Conservation (phyloP, 2,888 invertebrate species). For the Drosophila mayaguana region DNA sequence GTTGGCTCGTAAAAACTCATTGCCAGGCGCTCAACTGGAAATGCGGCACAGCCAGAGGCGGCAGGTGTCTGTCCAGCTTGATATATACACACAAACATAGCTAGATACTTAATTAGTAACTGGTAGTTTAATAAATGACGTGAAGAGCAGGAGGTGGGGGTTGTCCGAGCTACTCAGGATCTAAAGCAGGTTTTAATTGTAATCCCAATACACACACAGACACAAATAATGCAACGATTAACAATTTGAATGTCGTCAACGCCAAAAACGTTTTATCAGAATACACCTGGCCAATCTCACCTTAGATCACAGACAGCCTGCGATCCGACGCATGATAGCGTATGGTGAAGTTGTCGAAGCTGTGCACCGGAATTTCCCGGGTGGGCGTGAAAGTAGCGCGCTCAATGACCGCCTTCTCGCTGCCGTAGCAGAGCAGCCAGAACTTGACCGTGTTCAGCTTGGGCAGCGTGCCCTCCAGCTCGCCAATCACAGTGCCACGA, state of each 20-base stretch:
- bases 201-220: background rate
- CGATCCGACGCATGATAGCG: constrained; percentile 47
- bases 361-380: constrained; percentile 86
- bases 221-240: constrained; percentile 6
- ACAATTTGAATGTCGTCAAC: constrained; percentile 37
- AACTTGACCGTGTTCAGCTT: constrained; percentile 86
- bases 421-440: constrained; percentile 88
- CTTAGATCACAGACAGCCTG: background rate
- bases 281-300: background rate
- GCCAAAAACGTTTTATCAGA: constrained; percentile 2
- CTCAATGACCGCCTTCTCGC: constrained; percentile 90
- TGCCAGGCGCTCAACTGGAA: constrained; percentile 78
- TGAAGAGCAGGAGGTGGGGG: background rate
- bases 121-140: constrained; percentile 64
- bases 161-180: constrained; percentile 1
- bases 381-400: constrained; percentile 90
- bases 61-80: constrained; percentile 64
- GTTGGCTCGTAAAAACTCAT: constrained; percentile 55
- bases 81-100: constrained; percentile 13
- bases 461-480: constrained; percentile 86
- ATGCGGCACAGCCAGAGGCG: constrained; percentile 67
- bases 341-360: constrained; percentile 86
- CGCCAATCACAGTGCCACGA: constrained; percentile 87
- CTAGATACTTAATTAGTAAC: constrained; percentile 63
- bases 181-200: constrained; percentile 26